Percentiles rank a stretch among this genome's conserved stretches.
phyloP scores from a whole-genome alignment of 1,140 invertebrate genomes.

The Colletes latitarsis region DNA sequence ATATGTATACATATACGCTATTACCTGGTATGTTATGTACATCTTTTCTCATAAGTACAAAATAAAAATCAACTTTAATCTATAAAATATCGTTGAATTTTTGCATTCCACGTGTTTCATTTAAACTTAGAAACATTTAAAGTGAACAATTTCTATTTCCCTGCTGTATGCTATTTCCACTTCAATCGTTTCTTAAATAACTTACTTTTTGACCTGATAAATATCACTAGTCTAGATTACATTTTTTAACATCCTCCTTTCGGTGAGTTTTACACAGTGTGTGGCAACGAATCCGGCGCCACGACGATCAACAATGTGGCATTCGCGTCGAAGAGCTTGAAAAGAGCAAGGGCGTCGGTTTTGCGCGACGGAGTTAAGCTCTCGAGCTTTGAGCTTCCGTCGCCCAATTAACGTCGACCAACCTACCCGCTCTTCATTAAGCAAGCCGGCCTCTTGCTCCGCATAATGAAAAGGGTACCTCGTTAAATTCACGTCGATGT shows the following conservation, averaged over 20 bases:
- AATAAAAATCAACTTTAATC: no score
- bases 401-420: constrained; percentile 52
- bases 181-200: no score
- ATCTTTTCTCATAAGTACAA: no score
- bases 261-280: background rate
- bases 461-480: constrained; percentile 50
- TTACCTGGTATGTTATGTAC: no score
- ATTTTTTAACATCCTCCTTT: background rate
- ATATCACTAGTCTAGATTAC: no score
- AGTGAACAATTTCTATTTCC: no score
- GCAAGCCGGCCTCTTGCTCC: constrained; percentile 28
- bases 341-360: constrained; percentile 40
- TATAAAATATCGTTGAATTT: no score
- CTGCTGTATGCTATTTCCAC: no score
- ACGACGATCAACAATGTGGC: constrained; percentile 18
- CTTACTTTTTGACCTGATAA: no score
- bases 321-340: constrained; percentile 5
- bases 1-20: no score
- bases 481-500: constrained; percentile 43
- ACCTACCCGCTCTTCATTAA: constrained; percentile 45
- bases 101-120: no score
- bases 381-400: constrained; percentile 40
- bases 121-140: no score
- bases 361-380: constrained; percentile 41
- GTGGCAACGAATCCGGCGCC: background rate